Evolutionary conservation across 2,888 invertebrate genomes (phyloP).

Genomic region (Trichacis sp.): DNA sequence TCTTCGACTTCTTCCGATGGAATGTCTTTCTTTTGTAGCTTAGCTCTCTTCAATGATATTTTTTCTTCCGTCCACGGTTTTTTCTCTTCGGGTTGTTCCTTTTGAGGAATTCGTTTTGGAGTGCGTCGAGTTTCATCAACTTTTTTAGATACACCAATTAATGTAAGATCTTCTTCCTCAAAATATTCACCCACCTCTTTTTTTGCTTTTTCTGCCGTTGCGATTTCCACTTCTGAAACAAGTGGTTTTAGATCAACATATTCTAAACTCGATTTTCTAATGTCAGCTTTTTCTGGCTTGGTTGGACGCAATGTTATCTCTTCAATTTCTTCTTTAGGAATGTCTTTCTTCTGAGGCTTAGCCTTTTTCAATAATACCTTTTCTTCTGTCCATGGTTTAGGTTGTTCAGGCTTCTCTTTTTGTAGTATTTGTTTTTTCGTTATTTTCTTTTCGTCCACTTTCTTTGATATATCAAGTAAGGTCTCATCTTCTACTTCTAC

Average conservation of each 20-base stretch:
- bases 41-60: constrained; percentile 71
- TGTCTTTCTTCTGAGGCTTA: constrained; percentile 51
- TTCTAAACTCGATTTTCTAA: constrained; percentile 49
- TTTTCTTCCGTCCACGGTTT: constrained; percentile 78
- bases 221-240: constrained; percentile 16
- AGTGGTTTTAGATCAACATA: constrained; percentile 40
- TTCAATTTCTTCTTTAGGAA: constrained; percentile 59
- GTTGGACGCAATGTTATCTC: constrained; percentile 73
- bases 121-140: constrained; percentile 15
- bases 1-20: constrained; percentile 66
- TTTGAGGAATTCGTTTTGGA: constrained; percentile 14
- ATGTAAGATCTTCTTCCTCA: constrained; percentile 51
- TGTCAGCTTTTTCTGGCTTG: constrained; percentile 68
- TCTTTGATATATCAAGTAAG: constrained; percentile 24
- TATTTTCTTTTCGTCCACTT: constrained; percentile 21
- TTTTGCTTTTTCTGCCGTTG: background rate
- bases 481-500: constrained; percentile 51
- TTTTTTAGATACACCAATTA: constrained; percentile 29
- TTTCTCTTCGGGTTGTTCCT: constrained; percentile 36
- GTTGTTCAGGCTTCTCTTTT: constrained; percentile 35
- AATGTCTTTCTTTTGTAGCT: constrained; percentile 64
- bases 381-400: constrained; percentile 64
- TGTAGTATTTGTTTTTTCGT: constrained; percentile 11
- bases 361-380: constrained; percentile 57
- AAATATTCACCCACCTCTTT: constrained; percentile 40